Evolutionary conservation across 2,797 vertebrate genomes (phyloP).

Genomic region (Phoebastria nigripes): DNA sequence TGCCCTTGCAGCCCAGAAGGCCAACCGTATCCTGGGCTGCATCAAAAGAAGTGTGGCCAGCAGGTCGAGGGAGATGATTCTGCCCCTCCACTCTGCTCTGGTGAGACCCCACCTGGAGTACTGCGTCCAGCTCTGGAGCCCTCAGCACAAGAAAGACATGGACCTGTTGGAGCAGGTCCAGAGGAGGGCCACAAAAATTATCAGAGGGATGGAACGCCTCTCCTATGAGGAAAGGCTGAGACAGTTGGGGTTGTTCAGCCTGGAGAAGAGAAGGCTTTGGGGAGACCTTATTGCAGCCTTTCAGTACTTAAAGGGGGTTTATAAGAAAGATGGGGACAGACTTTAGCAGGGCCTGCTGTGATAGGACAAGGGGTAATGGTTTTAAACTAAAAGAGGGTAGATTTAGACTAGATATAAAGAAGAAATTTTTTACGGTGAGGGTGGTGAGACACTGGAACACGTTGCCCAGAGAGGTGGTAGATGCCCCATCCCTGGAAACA

Average conservation of each 20-base stretch:
- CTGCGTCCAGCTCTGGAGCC: accelerated
- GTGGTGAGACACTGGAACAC: background rate
- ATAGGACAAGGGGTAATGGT: background rate
- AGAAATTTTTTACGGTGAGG: background rate
- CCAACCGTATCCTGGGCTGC: background rate
- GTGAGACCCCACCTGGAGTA: background rate
- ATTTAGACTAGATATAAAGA: background rate
- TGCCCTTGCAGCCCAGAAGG: background rate
- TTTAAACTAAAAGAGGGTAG: background rate
- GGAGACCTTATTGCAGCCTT: background rate
- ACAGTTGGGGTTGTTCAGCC: background rate
- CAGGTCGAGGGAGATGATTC: background rate
- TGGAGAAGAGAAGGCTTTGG: background rate
- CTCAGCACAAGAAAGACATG: background rate
- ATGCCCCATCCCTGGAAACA: background rate
- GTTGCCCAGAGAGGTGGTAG: background rate
- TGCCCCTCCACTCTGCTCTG: background rate
- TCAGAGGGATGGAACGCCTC: background rate
- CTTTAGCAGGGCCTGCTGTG: background rate
- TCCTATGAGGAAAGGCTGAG: background rate
- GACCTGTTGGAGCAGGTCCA: background rate
- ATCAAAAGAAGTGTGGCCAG: background rate
- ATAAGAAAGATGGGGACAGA: background rate
- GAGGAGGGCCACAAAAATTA: background rate
- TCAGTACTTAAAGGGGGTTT: background rate